Evolutionary conservation across 2,113 vertebrate species (phyloP).

Genomic region (Crotalus tigris): DNA sequence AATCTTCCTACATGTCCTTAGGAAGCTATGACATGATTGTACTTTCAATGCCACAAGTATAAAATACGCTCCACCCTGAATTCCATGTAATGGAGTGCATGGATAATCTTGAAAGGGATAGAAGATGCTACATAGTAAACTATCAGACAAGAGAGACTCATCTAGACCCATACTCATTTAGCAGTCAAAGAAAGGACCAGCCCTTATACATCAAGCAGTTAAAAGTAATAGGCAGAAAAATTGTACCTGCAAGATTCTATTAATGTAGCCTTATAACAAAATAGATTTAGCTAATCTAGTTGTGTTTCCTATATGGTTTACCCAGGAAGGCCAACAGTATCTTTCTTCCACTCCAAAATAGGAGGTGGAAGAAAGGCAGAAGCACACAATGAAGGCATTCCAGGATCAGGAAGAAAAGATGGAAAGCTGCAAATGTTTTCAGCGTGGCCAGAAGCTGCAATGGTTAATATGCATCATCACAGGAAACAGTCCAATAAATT

Average conservation of each 20-base stretch:
- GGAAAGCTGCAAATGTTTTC: neutral
- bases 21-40: neutral
- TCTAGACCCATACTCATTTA: too few species aligned
- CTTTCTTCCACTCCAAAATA: neutral
- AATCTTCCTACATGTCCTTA: neutral
- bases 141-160: too few species aligned
- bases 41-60: neutral
- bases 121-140: too few species aligned
- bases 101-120: too few species aligned
- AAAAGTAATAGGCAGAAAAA: too few species aligned
- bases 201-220: too few species aligned
- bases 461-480: neutral
- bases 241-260: too few species aligned
- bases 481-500: neutral
- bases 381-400: neutral
- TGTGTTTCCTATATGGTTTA: too few species aligned
- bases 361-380: neutral
- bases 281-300: too few species aligned
- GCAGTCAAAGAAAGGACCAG: too few species aligned
- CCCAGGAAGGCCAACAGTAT: too few species aligned
- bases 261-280: too few species aligned
- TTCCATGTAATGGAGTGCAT: neutral
- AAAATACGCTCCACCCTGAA: neutral
- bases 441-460: neutral
- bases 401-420: neutral